Conservation (phyloP, 2,797 vertebrate genomes). For the Leucoraja ocellata region DNA sequence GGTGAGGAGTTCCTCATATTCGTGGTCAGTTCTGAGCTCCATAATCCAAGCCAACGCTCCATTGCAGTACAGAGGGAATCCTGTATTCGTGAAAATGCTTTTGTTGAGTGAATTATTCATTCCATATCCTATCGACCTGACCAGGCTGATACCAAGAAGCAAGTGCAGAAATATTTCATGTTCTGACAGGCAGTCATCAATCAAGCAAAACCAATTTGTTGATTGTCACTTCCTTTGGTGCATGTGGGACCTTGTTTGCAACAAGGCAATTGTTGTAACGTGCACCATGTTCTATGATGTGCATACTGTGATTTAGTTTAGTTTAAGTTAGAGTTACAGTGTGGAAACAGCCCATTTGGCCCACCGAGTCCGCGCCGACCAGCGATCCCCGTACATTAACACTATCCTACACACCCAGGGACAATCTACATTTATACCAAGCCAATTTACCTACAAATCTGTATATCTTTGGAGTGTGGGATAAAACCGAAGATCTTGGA, state of each 20-base stretch:
- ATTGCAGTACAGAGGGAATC: not conserved
- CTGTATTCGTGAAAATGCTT: not conserved
- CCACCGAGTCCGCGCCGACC: too few species aligned
- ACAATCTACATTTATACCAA: too few species aligned
- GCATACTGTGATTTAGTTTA: too few species aligned
- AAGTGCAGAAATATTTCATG: not conserved
- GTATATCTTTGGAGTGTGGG: too few species aligned
- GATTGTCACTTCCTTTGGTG: not conserved
- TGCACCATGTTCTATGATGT: too few species aligned
- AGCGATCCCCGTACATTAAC: too few species aligned
- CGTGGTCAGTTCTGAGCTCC: not conserved
- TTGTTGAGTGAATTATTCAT: not conserved
- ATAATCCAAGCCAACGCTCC: not conserved
- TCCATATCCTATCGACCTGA: not conserved
- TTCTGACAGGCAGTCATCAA: not conserved
- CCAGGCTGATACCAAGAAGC: not conserved
- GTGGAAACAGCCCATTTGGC: too few species aligned
- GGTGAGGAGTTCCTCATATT: not conserved
- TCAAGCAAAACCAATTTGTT: not conserved
- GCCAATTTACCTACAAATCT: too few species aligned
- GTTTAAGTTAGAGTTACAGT: too few species aligned
- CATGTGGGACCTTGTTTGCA: not conserved
- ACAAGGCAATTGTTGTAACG: too few species aligned
- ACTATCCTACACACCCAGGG: too few species aligned
- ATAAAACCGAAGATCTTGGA: too few species aligned